Evolutionary conservation across 2,113 vertebrate genomes (phyloP).

Genomic region (Phylloscopus trochilus): DNA sequence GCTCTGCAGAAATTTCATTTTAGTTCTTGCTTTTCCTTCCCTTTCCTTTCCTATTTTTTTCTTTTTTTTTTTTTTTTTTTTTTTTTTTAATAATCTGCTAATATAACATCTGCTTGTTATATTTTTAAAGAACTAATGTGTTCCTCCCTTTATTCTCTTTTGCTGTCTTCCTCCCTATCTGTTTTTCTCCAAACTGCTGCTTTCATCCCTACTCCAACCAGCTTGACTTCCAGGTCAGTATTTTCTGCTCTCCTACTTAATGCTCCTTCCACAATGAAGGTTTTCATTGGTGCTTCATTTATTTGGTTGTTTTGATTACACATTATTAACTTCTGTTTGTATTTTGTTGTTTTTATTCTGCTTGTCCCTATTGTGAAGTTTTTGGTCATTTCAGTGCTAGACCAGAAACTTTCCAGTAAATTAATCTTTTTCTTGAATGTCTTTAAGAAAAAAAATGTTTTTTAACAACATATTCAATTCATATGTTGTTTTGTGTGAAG

Average conservation of each 20-base stretch:
- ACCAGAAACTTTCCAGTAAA: conserved; percentile 52
- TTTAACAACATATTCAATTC: conserved; percentile 57
- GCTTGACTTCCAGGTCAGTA: conserved; percentile 92
- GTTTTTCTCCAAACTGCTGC: conserved; percentile 74
- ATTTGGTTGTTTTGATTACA: conserved; percentile 17
- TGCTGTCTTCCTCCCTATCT: conserved; percentile 66
- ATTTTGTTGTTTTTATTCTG: neutral
- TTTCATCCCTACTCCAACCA: conserved; percentile 81
- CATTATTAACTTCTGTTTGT: conserved; percentile 20
- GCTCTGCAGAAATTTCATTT: conserved; percentile 3
- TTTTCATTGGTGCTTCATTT: conserved; percentile 60
- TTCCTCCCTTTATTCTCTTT: conserved; percentile 78
- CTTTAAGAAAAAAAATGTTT: conserved; percentile 59
- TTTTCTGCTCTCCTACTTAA: conserved; percentile 58
- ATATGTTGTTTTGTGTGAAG: conserved; percentile 60
- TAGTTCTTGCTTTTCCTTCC: neutral
- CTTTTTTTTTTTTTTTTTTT: neutral
- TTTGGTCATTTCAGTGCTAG: neutral
- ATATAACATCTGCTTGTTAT: conserved; percentile 70
- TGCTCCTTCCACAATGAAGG: conserved; percentile 38
- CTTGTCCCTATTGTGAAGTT: neutral
- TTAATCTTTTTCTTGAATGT: conserved; percentile 37
- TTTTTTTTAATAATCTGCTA: conserved; percentile 42
- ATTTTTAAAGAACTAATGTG: conserved; percentile 72
- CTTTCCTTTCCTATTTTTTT: neutral